Evolutionary conservation across 2,888 invertebrate species (phyloP).

Genomic region (Spicauda simplicius): DNA sequence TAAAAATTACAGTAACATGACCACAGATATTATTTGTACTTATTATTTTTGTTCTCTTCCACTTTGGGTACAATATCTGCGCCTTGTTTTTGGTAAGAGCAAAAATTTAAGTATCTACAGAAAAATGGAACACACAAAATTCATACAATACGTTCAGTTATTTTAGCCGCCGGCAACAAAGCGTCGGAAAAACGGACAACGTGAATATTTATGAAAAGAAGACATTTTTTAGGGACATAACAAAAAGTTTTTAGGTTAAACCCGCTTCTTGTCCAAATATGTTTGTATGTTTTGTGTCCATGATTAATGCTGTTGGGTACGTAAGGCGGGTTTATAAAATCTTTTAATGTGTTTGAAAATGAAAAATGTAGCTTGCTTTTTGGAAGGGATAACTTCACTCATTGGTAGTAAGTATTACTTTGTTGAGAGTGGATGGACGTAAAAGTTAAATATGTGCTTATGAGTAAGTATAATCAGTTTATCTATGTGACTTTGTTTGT

Average conservation of each 20-base stretch:
- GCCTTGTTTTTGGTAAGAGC: neutral
- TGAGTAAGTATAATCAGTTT: too few species aligned
- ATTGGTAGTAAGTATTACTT: too few species aligned
- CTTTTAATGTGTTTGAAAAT: too few species aligned
- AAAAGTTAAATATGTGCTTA: too few species aligned
- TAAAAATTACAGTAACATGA: too few species aligned
- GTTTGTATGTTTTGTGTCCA: constrained; percentile 19
- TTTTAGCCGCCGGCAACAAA: constrained; percentile 21
- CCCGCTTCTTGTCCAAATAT: constrained; percentile 29
- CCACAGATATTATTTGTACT: too few species aligned
- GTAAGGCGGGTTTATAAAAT: neutral
- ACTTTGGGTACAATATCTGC: neutral
- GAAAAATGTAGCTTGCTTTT: too few species aligned
- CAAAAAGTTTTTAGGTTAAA: constrained; percentile 24
- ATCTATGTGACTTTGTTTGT: too few species aligned
- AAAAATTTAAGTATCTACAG: neutral
- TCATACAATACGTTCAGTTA: constrained; percentile 10
- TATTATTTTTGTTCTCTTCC: too few species aligned
- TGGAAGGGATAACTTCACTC: too few species aligned
- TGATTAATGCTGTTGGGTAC: constrained; percentile 12
- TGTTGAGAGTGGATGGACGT: too few species aligned
- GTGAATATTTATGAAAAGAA: constrained; percentile 36
- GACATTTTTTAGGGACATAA: constrained; percentile 6
- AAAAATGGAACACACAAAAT: constrained; percentile 5
- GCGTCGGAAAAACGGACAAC: constrained; percentile 26